Conservation (phyloP, 2,113 vertebrate species). For the Suncus etruscus region DNA sequence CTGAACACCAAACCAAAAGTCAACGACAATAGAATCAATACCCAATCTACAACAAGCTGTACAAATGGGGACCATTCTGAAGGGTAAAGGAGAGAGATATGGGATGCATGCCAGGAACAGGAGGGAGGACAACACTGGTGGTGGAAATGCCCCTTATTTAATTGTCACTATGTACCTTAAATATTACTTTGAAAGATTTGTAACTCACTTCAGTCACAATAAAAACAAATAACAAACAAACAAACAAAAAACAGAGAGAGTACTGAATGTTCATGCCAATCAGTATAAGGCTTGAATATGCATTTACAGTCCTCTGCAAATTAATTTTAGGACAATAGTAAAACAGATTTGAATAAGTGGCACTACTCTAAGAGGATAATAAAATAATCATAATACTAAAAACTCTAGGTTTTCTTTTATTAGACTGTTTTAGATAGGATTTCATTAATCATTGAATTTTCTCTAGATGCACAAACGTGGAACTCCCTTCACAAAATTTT, state of each 20-base stretch:
- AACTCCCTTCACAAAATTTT: not conserved
- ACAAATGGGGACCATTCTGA: too few species aligned
- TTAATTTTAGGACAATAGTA: conserved; percentile 45
- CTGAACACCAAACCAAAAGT: too few species aligned
- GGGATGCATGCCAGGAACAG: too few species aligned
- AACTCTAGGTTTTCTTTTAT: conserved; percentile 38
- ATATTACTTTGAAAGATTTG: too few species aligned
- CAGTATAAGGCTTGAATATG: not conserved
- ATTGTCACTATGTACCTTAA: too few species aligned
- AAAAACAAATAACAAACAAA: not conserved
- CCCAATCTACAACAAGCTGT: too few species aligned
- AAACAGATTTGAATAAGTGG: conserved; percentile 41
- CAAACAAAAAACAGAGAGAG: not conserved
- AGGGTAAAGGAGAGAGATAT: too few species aligned
- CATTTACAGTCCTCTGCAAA: not conserved
- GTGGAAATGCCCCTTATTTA: too few species aligned
- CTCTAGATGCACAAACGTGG: conserved; percentile 5
- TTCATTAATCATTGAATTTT: conserved; percentile 22
- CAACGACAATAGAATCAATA: too few species aligned
- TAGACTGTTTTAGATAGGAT: not conserved
- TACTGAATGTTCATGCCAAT: not conserved
- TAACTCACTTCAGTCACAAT: too few species aligned
- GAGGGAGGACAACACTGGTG: too few species aligned
- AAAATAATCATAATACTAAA: conserved; percentile 45
- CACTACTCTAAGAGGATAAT: conserved; percentile 32